Evolutionary conservation across 2,797 vertebrate genomes (phyloP), one percentile per base, ranked within the genome.

Genomic region (Enteromius afrohamiltoni): DNA sequence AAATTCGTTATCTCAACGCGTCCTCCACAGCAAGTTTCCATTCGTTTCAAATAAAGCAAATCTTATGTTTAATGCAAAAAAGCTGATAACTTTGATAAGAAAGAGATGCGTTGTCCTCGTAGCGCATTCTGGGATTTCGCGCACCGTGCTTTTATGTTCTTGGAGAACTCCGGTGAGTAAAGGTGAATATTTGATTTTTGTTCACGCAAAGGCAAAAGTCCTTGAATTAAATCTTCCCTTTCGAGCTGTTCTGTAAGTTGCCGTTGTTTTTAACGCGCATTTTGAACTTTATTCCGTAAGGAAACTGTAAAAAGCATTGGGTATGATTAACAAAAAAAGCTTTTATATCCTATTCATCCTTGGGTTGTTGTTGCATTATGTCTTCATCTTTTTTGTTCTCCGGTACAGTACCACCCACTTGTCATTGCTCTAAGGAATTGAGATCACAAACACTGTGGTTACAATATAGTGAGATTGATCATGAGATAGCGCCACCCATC

Each of bases 331-430:
- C 45, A 47, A 47, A 23, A 58, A 55, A 60, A 13, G n/a, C 8
- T 21, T 69, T 58, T 23, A 60, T 60, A 58, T 10, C 55, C n/a
- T 58, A 70, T 62, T 69, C 64, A 23, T 71, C 75, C 75, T 71
- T 64, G 40, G 82, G 65, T 78, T 83, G 82, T 83, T 78, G 82
- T 49, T 83, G 49, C 49, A 68, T 68, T 76, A 80, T 76, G 83
- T 81, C 77, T 80, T 80, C 83, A 83, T 88, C 79, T 85, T 77
- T 79, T 78, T 81, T 74, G 83, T 85, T 73, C 79, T 83, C 62
- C 79, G 82, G 47, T 53, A 62, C 82, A 83, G 86, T 51, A 80
- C 80, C 88, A 86, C 88, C 88, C 88, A 85, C 73, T 83, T 87
- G 82, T 81, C 85, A 85, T 79, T 83, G 83, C 84, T 80, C 86